phyloP scores from a whole-genome alignment of 1,140 invertebrate genomes.

The roundworm (Caenorhabditis elegans) region DNA sequence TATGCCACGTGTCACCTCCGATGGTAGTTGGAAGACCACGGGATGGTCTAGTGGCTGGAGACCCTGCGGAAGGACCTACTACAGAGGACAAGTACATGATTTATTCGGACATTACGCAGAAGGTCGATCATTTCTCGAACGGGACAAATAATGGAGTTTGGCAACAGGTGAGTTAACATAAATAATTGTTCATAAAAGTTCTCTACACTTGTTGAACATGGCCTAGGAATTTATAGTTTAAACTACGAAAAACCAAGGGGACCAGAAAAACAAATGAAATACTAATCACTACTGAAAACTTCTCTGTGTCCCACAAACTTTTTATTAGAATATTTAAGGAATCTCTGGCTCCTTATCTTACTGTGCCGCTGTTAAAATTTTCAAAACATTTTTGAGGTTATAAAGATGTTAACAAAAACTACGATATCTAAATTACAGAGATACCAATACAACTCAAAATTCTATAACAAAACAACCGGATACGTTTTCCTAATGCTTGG shows the following conservation, averaged over 20 bases:
- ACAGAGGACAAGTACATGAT: conserved; percentile 37
- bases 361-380: too few relatives aligned
- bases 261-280: too few relatives aligned
- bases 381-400: too few relatives aligned
- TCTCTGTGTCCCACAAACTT: too few relatives aligned
- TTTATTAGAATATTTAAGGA: too few relatives aligned
- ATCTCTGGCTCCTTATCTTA: too few relatives aligned
- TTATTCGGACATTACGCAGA: neutral
- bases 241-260: too few relatives aligned
- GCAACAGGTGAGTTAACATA: conserved; percentile 16
- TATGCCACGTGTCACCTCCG: conserved; percentile 1
- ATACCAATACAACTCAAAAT: conserved; percentile 46
- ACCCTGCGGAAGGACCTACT: neutral
- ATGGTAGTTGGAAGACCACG: conserved; percentile 20
- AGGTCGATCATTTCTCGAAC: neutral
- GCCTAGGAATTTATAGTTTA: too few relatives aligned
- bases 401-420: too few relatives aligned
- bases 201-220: too few relatives aligned
- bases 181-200: too few relatives aligned
- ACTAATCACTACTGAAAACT: too few relatives aligned
- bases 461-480: conserved; percentile 33
- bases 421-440: neutral
- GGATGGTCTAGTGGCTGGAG: neutral
- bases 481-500: conserved; percentile 48
- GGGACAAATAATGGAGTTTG: neutral